Evolutionary conservation across 2,888 invertebrate genomes (phyloP).

Genomic region (Smittia sp.): DNA sequence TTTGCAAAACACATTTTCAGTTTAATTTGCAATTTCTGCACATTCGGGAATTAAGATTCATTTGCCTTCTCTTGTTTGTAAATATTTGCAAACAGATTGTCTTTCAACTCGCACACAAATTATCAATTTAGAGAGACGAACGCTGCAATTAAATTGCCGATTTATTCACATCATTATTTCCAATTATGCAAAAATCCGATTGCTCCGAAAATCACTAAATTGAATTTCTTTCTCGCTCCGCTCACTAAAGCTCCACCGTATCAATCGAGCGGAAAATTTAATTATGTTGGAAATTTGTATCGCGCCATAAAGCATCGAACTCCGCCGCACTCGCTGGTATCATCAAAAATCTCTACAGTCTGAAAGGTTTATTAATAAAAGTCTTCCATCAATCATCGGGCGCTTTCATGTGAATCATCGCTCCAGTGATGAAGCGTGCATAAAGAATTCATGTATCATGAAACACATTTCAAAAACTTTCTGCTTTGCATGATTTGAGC

Average conservation of each 20-base stretch:
- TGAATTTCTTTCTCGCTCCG: not conserved
- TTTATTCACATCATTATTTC: slow-evolving; percentile 24
- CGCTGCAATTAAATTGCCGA: slow-evolving; percentile 37
- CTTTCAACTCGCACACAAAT: not conserved
- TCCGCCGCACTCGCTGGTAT: not conserved
- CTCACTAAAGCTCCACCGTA: not conserved
- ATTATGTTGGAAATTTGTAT: slow-evolving; percentile 15
- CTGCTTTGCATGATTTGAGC: too few species aligned
- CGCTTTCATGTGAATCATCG: not conserved
- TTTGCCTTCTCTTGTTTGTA: not conserved
- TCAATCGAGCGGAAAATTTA: slow-evolving; percentile 23
- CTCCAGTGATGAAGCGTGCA: not conserved
- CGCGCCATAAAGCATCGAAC: not conserved
- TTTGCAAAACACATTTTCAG: not conserved
- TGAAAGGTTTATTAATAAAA: not conserved
- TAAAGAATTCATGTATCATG: too few species aligned
- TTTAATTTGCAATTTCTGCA: not conserved
- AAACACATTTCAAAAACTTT: too few species aligned
- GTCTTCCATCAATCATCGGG: not conserved
- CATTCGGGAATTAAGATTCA: not conserved
- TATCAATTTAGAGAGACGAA: not conserved
- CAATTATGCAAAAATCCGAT: slow-evolving; percentile 16
- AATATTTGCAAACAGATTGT: not conserved
- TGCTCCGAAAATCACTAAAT: slow-evolving; percentile 11
- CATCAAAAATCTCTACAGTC: too few species aligned